Evolutionary conservation across 2,888 invertebrate species (phyloP).

Genomic region (Leptinotarsa rubiginosa): DNA sequence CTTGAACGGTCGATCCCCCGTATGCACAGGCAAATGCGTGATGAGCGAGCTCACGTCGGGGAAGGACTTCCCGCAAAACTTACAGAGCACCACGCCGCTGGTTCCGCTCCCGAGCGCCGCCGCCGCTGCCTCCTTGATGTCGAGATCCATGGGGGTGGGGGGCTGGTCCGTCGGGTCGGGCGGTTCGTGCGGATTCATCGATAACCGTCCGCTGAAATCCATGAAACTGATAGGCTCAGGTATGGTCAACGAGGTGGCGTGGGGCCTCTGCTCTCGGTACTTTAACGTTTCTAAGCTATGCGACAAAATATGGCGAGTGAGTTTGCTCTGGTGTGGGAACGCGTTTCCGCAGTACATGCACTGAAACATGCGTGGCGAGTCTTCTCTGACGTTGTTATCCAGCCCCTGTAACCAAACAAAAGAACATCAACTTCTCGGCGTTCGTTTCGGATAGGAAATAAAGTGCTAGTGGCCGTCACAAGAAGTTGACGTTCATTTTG

Average conservation of each 20-base stretch:
- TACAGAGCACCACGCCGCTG: slow-evolving; percentile 82
- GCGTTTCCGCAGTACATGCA: slow-evolving; percentile 92
- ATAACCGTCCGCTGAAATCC: slow-evolving; percentile 65
- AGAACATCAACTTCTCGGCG: slow-evolving; percentile 87
- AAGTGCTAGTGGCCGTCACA: slow-evolving; percentile 65
- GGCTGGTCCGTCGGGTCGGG: slow-evolving; percentile 68
- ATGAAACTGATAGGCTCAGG: slow-evolving; percentile 61
- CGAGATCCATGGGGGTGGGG: slow-evolving; percentile 72
- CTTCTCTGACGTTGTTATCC: slow-evolving; percentile 50
- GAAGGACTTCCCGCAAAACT: slow-evolving; percentile 93
- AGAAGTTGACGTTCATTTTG: slow-evolving; percentile 92
- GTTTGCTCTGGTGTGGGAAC: slow-evolving; percentile 91
- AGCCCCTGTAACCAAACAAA: slow-evolving; percentile 93
- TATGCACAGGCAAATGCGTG: slow-evolving; percentile 88
- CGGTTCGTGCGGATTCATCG: slow-evolving; percentile 63
- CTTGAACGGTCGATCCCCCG: slow-evolving; percentile 91
- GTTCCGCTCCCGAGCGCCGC: slow-evolving; percentile 68
- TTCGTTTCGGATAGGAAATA: slow-evolving; percentile 57
- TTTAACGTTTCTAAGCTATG: slow-evolving; percentile 90
- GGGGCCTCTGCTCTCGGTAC: slow-evolving; percentile 78
- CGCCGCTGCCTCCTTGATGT: slow-evolving; percentile 73
- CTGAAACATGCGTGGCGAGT: slow-evolving; percentile 71
- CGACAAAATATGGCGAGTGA: slow-evolving; percentile 89
- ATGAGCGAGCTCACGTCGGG: slow-evolving; percentile 90
- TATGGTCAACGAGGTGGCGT: slow-evolving; percentile 67